Percentiles rank a stretch among this genome's conserved stretches.
Conservation (phyloP, 2,797 vertebrate species). For the Tangara arthus region DNA sequence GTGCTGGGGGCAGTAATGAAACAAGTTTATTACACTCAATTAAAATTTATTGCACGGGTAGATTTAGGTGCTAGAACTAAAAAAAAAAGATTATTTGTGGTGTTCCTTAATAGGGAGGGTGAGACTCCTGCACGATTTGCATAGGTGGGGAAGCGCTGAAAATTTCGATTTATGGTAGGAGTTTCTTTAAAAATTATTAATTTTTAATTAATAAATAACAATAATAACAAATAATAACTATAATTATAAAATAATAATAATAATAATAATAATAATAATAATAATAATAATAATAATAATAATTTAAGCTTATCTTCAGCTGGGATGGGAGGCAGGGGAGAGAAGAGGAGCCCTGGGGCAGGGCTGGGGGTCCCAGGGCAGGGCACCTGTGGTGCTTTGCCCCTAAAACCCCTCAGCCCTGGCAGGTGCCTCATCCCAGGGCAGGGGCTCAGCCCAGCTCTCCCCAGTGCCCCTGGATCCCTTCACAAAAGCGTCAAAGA, state of each 20-base stretch:
- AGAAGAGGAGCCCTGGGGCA: not conserved
- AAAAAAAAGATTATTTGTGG: not conserved
- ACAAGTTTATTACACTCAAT: not conserved
- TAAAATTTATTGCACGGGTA: conserved; percentile 18
- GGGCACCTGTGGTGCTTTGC: not conserved
- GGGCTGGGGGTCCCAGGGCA: not conserved
- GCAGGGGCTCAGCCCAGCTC: not conserved
- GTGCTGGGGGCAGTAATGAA: not conserved
- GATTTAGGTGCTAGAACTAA: not conserved
- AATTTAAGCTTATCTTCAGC: not conserved
- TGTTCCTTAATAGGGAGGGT: not conserved
- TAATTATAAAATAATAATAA: too few species aligned
- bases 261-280: too few species aligned
- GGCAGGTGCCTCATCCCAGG: not conserved
- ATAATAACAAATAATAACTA: too few species aligned
- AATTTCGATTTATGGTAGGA: not conserved
- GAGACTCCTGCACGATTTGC: not conserved
- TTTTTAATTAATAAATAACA: not conserved
- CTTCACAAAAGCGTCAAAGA: conserved; percentile 12
- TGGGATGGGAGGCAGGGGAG: not conserved
- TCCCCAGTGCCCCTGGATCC: not conserved
- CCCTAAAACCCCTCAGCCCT: not conserved
- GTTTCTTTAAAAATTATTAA: too few species aligned
- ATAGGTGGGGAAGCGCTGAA: not conserved
- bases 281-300: too few species aligned